Evolutionary conservation across 1,140 invertebrate species (phyloP), one percentile per base, ranked within the genome.

Genomic region (Diorhabda sublineata): DNA sequence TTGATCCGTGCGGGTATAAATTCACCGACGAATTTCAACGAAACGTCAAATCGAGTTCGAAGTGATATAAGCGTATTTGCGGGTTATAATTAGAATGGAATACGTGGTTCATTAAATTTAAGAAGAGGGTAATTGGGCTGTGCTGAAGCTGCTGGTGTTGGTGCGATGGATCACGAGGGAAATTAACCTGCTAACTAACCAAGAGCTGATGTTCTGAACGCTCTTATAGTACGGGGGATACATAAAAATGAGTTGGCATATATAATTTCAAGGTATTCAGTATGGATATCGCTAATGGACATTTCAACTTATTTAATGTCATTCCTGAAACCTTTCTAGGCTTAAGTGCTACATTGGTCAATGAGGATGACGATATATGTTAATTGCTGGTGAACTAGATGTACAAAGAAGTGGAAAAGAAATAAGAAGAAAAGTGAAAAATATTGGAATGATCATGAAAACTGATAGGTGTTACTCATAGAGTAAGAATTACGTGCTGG

Each of bases 141-240:
- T 63, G 68, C 72, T 76, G 75, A 78, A 77, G 47, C 47, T 52
- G 47, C 47, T 52, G 47, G 47, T 52, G 47, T 52, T 52, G 47
- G 6, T 52, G 47, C n/a, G 47, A 73, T 73, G 74, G 73, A 79
- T 78, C 78, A 78, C 78, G 76, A 73, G 78, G 78, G 79, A 80
- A 80, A 80, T 80, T 80, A 80, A 78, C 76, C 76, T 76, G 71
- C 76, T 79, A 76, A 80, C 76, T 76, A 78, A 77, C 75, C 74
- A 61, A 71, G 69, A 67, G 61, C 11, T 56, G 56, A 45, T 58
- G 3, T 44, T 60, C 7, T 42, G 58, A 42, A 42, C 58, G 58
- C 11, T 60, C 6, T 60, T 11, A 2, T 60, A 60, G 58, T 60
- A 60, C 58, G 58, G 58, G 58, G 5, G 58, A 6, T 26, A n/a